Percentiles rank a stretch among this genome's conserved stretches.
These are phyloP conservation scores for Pitangus sulphuratus DNA, from an alignment of 2,797 vertebrate species.

Conservation along the genomic window DNA sequence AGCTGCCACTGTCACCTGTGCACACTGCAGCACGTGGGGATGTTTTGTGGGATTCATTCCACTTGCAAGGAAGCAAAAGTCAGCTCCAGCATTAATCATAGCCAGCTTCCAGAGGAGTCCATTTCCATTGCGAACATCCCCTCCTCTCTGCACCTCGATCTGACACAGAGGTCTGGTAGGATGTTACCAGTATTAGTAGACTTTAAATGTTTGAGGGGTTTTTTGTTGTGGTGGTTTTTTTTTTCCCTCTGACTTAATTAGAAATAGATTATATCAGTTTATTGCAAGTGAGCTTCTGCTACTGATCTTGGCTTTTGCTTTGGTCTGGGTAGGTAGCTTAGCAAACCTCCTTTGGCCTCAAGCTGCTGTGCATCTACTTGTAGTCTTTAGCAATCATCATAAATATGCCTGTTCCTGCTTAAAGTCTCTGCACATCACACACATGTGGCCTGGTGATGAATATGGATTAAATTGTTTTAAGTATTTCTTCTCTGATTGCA, in stretches of 20 bases:
- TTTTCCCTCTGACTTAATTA: background rate
- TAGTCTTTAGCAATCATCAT: background rate
- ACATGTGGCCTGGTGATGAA: background rate
- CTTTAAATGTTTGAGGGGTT: no score
- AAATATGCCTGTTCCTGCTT: background rate
- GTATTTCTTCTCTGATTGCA: slow-evolving; percentile 31
- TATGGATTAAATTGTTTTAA: background rate
- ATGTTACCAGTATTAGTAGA: rapidly evolving
- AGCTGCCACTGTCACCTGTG: background rate
- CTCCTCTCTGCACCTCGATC: background rate
- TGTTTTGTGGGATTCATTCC: background rate
- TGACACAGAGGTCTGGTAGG: background rate
- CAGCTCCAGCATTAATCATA: background rate
- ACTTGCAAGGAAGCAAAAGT: background rate
- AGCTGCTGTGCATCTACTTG: background rate
- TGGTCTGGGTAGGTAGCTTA: background rate
- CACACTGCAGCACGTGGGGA: background rate
- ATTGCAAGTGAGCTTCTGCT: background rate
- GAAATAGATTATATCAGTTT: background rate
- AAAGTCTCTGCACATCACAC: background rate
- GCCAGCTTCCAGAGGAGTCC: background rate
- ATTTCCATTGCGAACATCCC: background rate
- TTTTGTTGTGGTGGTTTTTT: no score
- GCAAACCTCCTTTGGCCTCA: background rate
- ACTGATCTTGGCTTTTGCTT: background rate